These are phyloP conservation scores for Thryonomys swinderianus DNA, from an alignment of 2,113 vertebrate species.

Conservation along the genomic window DNA sequence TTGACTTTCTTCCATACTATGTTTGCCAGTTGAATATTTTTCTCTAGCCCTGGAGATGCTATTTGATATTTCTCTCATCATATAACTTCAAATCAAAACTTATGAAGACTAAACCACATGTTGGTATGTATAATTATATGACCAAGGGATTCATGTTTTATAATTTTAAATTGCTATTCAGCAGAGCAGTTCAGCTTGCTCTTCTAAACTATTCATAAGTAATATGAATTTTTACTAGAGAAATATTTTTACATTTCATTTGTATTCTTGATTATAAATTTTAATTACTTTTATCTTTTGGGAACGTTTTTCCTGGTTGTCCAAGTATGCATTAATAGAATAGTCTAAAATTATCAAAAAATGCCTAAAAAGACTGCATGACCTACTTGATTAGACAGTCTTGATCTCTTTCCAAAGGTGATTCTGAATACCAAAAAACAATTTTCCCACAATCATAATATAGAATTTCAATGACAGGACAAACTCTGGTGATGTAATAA, in stretches of 20 bases:
- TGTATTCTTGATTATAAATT: constrained; percentile 41
- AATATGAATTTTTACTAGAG: constrained; percentile 41
- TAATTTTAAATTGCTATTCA: constrained; percentile 1
- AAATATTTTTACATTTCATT: constrained; percentile 19
- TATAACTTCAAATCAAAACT: constrained; percentile 51
- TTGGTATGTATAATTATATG: background rate
- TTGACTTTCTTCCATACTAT: background rate
- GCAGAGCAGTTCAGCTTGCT: background rate
- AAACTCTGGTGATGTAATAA: background rate
- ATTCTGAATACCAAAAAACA: background rate
- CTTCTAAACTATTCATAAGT: constrained; percentile 44
- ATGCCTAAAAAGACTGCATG: background rate
- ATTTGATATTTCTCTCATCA: background rate
- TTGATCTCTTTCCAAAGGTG: background rate
- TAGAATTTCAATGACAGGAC: background rate
- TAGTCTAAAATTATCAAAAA: constrained; percentile 30
- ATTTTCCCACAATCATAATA: background rate
- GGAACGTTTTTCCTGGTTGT: background rate
- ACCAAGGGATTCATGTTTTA: constrained; percentile 11
- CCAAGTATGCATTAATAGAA: background rate
- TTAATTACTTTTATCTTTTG: background rate
- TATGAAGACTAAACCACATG: background rate
- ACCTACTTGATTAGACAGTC: background rate
- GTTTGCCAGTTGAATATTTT: constrained; percentile 15
- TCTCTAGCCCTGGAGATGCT: background rate